Evolutionary conservation across 2,797 vertebrate species (phyloP).

Genomic region (Moxostoma hubbsi): DNA sequence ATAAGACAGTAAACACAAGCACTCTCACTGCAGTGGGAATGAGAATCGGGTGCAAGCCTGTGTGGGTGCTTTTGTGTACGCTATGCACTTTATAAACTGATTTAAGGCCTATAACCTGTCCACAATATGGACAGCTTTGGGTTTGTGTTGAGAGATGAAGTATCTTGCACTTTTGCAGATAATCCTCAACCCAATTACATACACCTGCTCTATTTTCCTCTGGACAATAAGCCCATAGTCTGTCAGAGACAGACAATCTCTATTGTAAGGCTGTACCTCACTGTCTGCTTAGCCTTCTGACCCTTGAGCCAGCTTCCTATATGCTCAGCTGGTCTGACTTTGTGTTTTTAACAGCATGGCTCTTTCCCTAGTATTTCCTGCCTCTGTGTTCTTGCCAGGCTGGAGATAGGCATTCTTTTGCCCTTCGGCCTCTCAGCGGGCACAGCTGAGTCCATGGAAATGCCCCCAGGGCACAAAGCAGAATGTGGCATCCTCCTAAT

Average conservation of each 20-base stretch:
- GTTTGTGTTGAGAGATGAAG: slow-evolving; percentile 1
- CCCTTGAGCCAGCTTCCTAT: slow-evolving; percentile 37
- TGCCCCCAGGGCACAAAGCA: slow-evolving; percentile 56
- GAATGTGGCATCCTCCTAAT: slow-evolving; percentile 67
- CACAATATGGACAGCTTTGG: slow-evolving; percentile 1
- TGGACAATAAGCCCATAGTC: background rate
- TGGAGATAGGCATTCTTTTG: slow-evolving; percentile 69
- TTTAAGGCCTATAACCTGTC: slow-evolving; percentile 23
- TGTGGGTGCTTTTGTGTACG: slow-evolving; percentile 44
- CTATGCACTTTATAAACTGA: slow-evolving; percentile 26
- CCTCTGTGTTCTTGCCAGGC: slow-evolving; percentile 58
- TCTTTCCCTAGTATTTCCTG: slow-evolving; percentile 37
- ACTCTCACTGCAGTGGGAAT: slow-evolving; percentile 50
- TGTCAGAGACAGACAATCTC: slow-evolving; percentile 16
- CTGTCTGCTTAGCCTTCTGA: slow-evolving; percentile 35
- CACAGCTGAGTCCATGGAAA: slow-evolving; percentile 74
- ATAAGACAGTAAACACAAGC: slow-evolving; percentile 63
- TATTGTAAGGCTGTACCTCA: slow-evolving; percentile 26
- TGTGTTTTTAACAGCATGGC: slow-evolving; percentile 43
- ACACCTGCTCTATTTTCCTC: slow-evolving; percentile 6
- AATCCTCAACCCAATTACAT: slow-evolving; percentile 14
- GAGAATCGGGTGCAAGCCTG: slow-evolving; percentile 38
- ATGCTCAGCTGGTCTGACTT: slow-evolving; percentile 46
- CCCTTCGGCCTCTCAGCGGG: slow-evolving; percentile 70
- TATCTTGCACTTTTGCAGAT: slow-evolving; percentile 11